A percentile compares a stretch with the other conserved stretches of the same genome.
Evolutionary conservation across 1,140 invertebrate genomes (phyloP).

Genomic region (Temnothorax nylanderi): DNA sequence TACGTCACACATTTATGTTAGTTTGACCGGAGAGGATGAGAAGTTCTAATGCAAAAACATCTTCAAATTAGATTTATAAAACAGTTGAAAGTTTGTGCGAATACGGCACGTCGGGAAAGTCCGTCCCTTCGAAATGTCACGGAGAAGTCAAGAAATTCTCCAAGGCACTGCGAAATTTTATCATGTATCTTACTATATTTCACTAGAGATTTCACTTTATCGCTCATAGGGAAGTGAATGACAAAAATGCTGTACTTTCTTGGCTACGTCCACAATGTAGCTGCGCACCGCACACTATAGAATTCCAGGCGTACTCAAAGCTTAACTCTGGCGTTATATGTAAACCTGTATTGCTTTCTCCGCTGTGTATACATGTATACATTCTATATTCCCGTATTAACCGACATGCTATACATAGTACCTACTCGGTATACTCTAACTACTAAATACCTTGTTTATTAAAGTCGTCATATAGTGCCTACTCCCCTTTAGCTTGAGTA

Average conservation of each 20-base stretch:
- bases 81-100: neutral
- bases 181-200: conserved; percentile 40
- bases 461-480: conserved; percentile 14
- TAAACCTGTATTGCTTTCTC: conserved; percentile 3
- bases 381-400: conserved; percentile 33
- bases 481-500: neutral
- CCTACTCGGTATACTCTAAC: conserved; percentile 22
- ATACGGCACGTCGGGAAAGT: neutral
- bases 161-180: conserved; percentile 39
- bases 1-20: neutral
- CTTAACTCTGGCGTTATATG: neutral
- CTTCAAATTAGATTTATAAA: conserved; percentile 47
- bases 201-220: conserved; percentile 48
- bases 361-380: neutral
- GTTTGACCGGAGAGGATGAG: neutral
- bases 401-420: neutral
- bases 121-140: conserved; percentile 17
- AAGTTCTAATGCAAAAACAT: conserved; percentile 7
- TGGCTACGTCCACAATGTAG: neutral
- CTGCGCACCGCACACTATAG: neutral
- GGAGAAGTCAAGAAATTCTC: conserved; percentile 25
- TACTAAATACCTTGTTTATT: conserved; percentile 36
- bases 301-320: conserved; percentile 9
- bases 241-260: conserved; percentile 37
- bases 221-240: conserved; percentile 28